These are phyloP conservation scores for Jordanella pulchra DNA, from an alignment of 2,797 vertebrate species.

Conservation along the genomic window DNA sequence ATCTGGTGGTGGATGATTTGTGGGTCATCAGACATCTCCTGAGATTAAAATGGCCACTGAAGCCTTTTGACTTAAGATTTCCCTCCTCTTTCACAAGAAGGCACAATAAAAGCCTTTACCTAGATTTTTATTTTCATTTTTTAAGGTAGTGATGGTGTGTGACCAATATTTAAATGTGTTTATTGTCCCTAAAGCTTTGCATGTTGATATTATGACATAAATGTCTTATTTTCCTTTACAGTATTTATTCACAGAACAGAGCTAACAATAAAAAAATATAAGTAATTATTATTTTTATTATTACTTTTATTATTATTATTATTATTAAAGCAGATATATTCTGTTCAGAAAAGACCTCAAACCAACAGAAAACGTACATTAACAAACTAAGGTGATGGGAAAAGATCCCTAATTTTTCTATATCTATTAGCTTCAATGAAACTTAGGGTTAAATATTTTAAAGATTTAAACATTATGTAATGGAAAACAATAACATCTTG, in stretches of 20 bases:
- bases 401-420: no score
- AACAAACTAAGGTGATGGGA: no score
- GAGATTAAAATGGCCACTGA: constrained; percentile 17
- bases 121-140: neutral
- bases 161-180: neutral
- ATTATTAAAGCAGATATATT: no score
- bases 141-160: neutral
- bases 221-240: neutral
- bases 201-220: neutral
- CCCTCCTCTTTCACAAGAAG: neutral
- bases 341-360: no score
- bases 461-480: no score
- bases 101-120: neutral
- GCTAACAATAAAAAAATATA: neutral
- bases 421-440: no score
- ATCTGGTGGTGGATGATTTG: constrained; percentile 46
- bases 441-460: no score
- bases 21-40: constrained; percentile 19
- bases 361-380: no score
- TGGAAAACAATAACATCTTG: no score
- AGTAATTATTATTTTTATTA: neutral
- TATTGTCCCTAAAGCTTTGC: neutral
- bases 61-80: constrained; percentile 34
- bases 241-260: neutral
- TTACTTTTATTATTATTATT: no score